phyloP scores from a whole-genome alignment of 1,140 invertebrate genomes.

The Psilanteris sp. region DNA sequence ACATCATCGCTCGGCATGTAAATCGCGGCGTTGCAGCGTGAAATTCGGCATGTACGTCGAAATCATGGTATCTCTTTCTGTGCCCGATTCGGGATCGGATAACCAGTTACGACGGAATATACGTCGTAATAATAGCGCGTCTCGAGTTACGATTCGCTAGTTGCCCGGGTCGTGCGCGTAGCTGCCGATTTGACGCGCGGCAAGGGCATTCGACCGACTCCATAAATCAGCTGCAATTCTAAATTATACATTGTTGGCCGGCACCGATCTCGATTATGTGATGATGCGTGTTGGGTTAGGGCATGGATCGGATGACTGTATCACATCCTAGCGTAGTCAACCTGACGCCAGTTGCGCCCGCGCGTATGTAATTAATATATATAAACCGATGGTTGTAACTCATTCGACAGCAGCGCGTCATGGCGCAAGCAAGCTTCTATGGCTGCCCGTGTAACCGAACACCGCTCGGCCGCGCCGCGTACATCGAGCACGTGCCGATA shows the following conservation, averaged over 20 bases:
- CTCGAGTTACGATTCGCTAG: too few species aligned
- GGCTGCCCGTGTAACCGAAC: conserved; percentile 61
- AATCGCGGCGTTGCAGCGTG: too few species aligned
- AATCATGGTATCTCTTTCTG: too few species aligned
- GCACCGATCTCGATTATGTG: conserved; percentile 22
- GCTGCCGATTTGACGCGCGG: background rate
- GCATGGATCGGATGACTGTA: conserved; percentile 59
- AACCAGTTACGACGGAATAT: too few species aligned
- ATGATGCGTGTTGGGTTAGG: conserved; percentile 50
- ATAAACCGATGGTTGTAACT: conserved; percentile 63
- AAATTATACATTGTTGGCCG: conserved; percentile 23
- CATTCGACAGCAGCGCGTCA: conserved; percentile 60
- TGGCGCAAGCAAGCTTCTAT: conserved; percentile 58
- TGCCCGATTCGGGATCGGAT: too few species aligned
- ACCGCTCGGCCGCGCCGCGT: conserved; percentile 42
- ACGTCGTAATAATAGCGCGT: too few species aligned
- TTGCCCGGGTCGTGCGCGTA: too few species aligned
- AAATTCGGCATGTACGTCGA: too few species aligned
- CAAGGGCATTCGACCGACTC: conserved; percentile 8
- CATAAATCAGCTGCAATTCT: conserved; percentile 38
- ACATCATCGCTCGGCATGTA: too few species aligned
- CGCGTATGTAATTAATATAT: conserved; percentile 65
- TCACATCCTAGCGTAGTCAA: conserved; percentile 58
- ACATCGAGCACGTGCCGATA: conserved; percentile 66
- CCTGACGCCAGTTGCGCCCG: conserved; percentile 59